These are phyloP conservation scores for Philereme transversata DNA, from an alignment of 2,888 invertebrate genomes.

Conservation along the genomic window DNA sequence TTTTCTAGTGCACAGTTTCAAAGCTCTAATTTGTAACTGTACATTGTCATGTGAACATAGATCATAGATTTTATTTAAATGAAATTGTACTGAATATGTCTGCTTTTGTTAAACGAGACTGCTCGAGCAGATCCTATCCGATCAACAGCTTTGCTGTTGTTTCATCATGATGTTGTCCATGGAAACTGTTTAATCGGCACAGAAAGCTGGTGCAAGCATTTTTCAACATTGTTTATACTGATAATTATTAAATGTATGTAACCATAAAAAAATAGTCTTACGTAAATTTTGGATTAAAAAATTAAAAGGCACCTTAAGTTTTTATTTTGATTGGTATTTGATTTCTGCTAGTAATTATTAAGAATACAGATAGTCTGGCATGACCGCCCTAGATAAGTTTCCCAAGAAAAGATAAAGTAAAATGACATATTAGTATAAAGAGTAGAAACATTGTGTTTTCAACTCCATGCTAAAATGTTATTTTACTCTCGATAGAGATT, in stretches of 20 bases:
- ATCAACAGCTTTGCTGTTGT: conserved; percentile 55
- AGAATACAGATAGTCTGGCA: no score
- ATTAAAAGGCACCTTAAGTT: conserved; percentile 56
- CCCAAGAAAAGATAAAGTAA: no score
- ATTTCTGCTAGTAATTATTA: conserved; percentile 2
- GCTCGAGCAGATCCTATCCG: conserved; percentile 55
- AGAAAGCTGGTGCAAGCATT: conserved; percentile 69
- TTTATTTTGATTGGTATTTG: conserved; percentile 40
- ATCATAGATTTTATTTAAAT: conserved; percentile 54
- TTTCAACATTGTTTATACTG: conserved; percentile 79
- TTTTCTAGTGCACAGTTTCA: conserved; percentile 13
- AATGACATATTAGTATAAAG: no score
- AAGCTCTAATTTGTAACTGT: conserved; percentile 40
- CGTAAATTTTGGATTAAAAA: conserved; percentile 80
- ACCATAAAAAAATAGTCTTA: conserved; percentile 80
- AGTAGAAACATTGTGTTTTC: no score
- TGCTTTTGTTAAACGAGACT: conserved; percentile 61
- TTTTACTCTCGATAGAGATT: no score
- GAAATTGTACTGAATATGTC: conserved; percentile 62
- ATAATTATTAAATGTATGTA: conserved; percentile 80
- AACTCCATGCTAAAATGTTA: no score
- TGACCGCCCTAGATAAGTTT: no score
- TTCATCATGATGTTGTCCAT: conserved; percentile 60
- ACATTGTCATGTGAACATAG: conserved; percentile 67
- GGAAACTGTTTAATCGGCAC: conserved; percentile 67